Conservation (phyloP, 2,888 invertebrate species). For the Uloborus plumipes region DNA sequence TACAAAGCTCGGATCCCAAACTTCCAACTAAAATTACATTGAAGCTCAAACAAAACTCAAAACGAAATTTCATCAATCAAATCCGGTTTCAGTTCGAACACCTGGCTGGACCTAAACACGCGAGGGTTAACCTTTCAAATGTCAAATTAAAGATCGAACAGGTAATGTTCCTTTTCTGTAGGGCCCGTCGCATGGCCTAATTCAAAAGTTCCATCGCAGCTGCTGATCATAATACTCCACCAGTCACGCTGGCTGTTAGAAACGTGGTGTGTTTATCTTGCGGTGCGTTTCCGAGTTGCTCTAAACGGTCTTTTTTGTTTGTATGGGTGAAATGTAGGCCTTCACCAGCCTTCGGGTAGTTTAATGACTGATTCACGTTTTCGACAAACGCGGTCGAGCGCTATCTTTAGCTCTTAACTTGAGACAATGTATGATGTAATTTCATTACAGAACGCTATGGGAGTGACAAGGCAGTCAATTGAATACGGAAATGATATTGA, state of each 20-base stretch:
- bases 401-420: background rate
- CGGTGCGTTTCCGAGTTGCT: background rate
- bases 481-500: too few species aligned
- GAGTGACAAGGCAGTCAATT: too few species aligned
- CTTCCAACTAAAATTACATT: too few species aligned
- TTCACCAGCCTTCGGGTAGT: too few species aligned
- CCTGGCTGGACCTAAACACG: slow-evolving; percentile 20
- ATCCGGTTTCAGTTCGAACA: slow-evolving; percentile 32
- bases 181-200: slow-evolving; percentile 31
- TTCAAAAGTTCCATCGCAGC: slow-evolving; percentile 32
- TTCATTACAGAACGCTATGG: too few species aligned
- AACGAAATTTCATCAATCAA: slow-evolving; percentile 1
- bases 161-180: slow-evolving; percentile 29
- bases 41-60: background rate
- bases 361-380: slow-evolving; percentile 12
- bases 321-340: too few species aligned
- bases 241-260: slow-evolving; percentile 42
- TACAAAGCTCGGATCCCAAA: too few species aligned
- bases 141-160: slow-evolving; percentile 40
- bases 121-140: slow-evolving; percentile 35
- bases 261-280: slow-evolving; percentile 23
- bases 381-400: background rate
- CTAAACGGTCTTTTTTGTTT: too few species aligned
- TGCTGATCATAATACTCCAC: slow-evolving; percentile 33
- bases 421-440: too few species aligned